phyloP scores from a whole-genome alignment of 2,113 vertebrate species.

The Mormyrus iriodes region DNA sequence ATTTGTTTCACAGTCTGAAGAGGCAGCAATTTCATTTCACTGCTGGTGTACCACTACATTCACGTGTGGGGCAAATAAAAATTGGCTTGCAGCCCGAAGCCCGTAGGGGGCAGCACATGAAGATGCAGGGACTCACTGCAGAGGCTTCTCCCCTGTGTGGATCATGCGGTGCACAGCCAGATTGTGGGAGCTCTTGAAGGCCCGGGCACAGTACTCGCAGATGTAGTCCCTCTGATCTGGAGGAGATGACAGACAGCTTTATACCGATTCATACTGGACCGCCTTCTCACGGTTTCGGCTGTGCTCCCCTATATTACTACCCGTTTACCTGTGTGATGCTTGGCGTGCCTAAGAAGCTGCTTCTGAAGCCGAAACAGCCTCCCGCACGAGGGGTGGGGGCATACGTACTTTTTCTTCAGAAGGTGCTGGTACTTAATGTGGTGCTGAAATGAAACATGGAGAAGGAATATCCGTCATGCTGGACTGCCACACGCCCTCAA shows the following conservation, averaged over 20 bases:
- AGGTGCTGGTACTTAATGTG: conserved; percentile 98
- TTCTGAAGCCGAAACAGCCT: conserved; percentile 96
- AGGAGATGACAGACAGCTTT: neutral
- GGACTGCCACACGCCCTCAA: neutral
- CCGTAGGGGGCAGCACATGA: neutral
- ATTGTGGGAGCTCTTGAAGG: conserved; percentile 97
- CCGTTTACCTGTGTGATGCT: conserved; percentile 88
- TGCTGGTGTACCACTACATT: neutral
- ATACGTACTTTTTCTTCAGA: conserved; percentile 96
- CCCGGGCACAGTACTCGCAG: conserved; percentile 94
- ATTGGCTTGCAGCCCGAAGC: neutral
- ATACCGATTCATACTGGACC: neutral
- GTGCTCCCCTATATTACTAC: neutral
- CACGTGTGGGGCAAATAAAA: neutral
- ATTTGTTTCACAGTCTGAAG: neutral
- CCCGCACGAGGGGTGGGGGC: conserved; percentile 91
- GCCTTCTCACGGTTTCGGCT: neutral
- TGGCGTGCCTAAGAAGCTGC: conserved; percentile 91
- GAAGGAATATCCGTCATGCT: neutral
- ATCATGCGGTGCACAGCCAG: conserved; percentile 97
- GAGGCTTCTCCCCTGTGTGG: conserved; percentile 94
- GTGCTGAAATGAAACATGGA: conserved; percentile 64
- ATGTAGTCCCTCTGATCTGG: conserved; percentile 95
- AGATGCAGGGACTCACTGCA: conserved; percentile 74
- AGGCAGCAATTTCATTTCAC: neutral